Conservation (phyloP, 1,140 invertebrate genomes). For the Monochamus saltuarius region DNA sequence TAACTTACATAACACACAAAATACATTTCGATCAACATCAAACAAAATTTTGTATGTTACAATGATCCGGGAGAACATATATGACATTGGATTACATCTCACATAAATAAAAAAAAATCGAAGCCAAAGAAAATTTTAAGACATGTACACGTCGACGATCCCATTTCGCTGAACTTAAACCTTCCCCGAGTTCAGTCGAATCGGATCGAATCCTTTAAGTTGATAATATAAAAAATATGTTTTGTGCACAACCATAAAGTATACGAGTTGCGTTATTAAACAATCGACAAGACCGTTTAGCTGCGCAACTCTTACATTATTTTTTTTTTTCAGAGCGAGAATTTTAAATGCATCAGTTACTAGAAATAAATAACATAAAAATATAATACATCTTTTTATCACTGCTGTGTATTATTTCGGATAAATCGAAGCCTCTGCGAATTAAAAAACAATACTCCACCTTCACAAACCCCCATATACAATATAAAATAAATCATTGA, state of each 20-base stretch:
- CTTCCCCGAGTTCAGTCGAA: neutral
- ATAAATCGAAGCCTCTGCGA: too few relatives aligned
- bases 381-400: conserved; percentile 19
- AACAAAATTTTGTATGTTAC: neutral
- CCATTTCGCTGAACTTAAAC: neutral
- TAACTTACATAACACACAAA: conserved; percentile 12
- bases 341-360: conserved; percentile 13
- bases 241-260: conserved; percentile 33
- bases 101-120: neutral
- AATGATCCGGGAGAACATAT: conserved; percentile 12
- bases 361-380: conserved; percentile 21
- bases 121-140: neutral
- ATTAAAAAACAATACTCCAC: too few relatives aligned
- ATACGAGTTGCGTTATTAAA: conserved; percentile 19
- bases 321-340: conserved; percentile 5
- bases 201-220: neutral
- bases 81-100: conserved; percentile 15
- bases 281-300: too few relatives aligned
- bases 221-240: conserved; percentile 30
- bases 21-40: conserved; percentile 4
- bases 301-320: too few relatives aligned
- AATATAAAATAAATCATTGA: too few relatives aligned
- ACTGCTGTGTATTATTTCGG: neutral
- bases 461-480: too few relatives aligned
- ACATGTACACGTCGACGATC: neutral